phyloP scores from a whole-genome alignment of 2,888 invertebrate species.

The Scaeva pyrastri region DNA sequence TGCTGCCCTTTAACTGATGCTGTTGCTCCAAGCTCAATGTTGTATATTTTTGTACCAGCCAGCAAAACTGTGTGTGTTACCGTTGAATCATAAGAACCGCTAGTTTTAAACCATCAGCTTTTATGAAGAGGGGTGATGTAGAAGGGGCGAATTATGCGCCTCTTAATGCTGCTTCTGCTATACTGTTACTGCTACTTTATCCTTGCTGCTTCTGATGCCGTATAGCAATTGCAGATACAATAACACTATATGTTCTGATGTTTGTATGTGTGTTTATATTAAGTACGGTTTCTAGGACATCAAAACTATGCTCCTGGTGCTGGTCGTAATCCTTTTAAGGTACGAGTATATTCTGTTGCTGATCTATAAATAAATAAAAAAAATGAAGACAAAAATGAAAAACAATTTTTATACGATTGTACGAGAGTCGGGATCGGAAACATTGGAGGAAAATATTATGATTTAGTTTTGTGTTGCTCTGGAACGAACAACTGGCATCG shows the following conservation, averaged over 20 bases:
- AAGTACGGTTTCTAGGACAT: constrained; percentile 19
- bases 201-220: not conserved
- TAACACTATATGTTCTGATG: constrained; percentile 5
- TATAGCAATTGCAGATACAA: constrained; percentile 39
- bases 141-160: constrained; percentile 7
- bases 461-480: not conserved
- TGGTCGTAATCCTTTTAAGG: constrained; percentile 26
- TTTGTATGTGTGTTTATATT: constrained; percentile 23
- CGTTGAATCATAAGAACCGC: constrained; percentile 71
- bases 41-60: constrained; percentile 42
- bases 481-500: too few relatives aligned
- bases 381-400: not conserved
- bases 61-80: constrained; percentile 66
- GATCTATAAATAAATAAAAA: constrained; percentile 43
- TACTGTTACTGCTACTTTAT: constrained; percentile 22
- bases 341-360: constrained; percentile 32
- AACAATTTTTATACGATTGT: constrained; percentile 16
- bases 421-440: not conserved
- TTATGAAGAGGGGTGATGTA: too few relatives aligned
- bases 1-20: constrained; percentile 17
- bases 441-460: constrained; percentile 4
- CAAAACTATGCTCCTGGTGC: constrained; percentile 25
- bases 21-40: constrained; percentile 26
- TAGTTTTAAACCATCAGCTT: constrained; percentile 37
- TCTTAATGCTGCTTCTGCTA: constrained; percentile 26